Evolutionary conservation across 1,140 invertebrate species (phyloP), one percentile per base, ranked within the genome.

Genomic region (Papilio machaon): DNA sequence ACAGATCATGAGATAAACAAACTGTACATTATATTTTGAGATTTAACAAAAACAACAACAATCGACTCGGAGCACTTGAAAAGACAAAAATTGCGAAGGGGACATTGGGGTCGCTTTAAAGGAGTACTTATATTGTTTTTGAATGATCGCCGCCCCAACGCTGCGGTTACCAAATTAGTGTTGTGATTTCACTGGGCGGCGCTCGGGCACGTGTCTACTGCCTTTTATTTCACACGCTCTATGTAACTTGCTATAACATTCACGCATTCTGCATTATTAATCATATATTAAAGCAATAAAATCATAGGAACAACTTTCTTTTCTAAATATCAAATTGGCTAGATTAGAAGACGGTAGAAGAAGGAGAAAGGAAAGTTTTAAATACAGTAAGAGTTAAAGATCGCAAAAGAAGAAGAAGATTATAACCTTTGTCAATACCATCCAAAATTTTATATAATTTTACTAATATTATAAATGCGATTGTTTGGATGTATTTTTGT

Each of bases 81-180:
- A 87, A 87, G 85, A 86, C 85, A 86, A 86, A 83, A 85, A 81
- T 84, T 76, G 67, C 73, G 67, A 81, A 80, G 85, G 83, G 83
- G 67, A 74, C 79, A 46, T 49, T 79, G 60, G 80, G 82, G 80
- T 70, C 74, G 47, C 79, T 75, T 79, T 78, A 54, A 54, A 83
- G 76, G 35, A 78, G 76, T 58, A 78, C 74, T 79, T 83, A 82
- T 82, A 82, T 83, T 78, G 73, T 76, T 77, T 60, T 79, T 64
- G 64, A 82, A 75, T 80, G 82, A 80, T 77, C 85, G 81, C 84
- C 83, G 60, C 77, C 79, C 78, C 30, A 78, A 64, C 83, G 10
- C 73, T 83, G 84, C 73, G 86, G 85, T 87, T 81, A 67, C 81
- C 78, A 83, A 87, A 85, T 87, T 87, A 87, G 86, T 82, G 85